These are phyloP conservation scores for Epsilonema sp. DNA, from an alignment of 2,888 invertebrate genomes.

Conservation along the genomic window DNA sequence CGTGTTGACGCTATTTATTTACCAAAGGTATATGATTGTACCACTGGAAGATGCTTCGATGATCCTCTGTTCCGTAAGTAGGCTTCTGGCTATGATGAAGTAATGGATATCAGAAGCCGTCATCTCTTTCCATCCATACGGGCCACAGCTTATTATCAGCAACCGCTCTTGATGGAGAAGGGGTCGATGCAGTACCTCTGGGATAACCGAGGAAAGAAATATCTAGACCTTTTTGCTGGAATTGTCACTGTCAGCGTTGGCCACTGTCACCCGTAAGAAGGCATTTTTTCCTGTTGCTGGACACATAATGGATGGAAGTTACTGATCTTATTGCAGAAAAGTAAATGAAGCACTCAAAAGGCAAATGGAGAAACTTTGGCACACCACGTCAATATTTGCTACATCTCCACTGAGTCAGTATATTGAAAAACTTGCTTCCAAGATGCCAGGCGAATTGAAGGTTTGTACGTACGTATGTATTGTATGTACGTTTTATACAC, in stretches of 20 bases:
- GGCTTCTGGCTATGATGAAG: too few species aligned
- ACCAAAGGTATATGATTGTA: too few species aligned
- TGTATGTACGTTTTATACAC: neutral
- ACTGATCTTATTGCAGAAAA: conserved; percentile 47
- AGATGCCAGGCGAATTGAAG: conserved; percentile 65
- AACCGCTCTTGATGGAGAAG: conserved; percentile 59
- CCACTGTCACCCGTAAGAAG: conserved; percentile 93
- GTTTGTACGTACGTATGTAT: too few species aligned
- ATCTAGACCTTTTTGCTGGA: conserved; percentile 83
- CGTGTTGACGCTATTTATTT: too few species aligned
- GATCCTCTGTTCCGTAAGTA: too few species aligned
- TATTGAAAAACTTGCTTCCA: conserved; percentile 54
- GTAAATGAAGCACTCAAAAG: conserved; percentile 54
- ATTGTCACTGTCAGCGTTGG: conserved; percentile 93
- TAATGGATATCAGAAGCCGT: too few species aligned
- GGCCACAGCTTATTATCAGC: conserved; percentile 41
- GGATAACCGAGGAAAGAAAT: conserved; percentile 61
- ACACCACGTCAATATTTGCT: conserved; percentile 74
- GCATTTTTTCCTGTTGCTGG: too few species aligned
- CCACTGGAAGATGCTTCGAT: too few species aligned
- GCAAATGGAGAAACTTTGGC: conserved; percentile 65
- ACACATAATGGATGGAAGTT: too few species aligned
- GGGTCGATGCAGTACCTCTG: conserved; percentile 81
- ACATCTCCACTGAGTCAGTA: conserved; percentile 78
- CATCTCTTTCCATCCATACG: neutral